Base-by-base conservation (phyloP, 1,140 invertebrate species). In the Triops longicaudatus region DNA sequence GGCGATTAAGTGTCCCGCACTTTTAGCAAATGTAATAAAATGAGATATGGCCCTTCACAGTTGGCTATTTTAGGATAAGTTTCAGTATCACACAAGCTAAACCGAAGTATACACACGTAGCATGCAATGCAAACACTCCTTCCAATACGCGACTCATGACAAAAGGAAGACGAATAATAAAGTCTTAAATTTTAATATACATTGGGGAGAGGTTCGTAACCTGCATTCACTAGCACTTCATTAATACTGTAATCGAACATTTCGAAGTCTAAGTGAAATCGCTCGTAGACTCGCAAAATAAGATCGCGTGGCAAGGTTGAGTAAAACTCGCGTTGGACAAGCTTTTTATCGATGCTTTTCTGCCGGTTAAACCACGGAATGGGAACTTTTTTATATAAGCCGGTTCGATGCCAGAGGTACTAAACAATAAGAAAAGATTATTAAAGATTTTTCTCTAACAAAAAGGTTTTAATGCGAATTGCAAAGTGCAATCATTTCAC, bases 221-320 rank as follows among this genome's bases (percentile, higher is more conserved):
- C 78, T 26, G 74, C 78, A 42, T 78, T 73, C 7, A 73, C 10
- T 6, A 81, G 73, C 22, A 81, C 78, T 50, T 81, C 81, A 12
- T 81, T 75, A 17, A 82, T 78, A 43, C 78, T 81, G 75, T 82
- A 82, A 4, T 80, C 81, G 73, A 82, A 82, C 22, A 82, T 43
- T 41, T 82, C 81, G 71, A 82, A 82, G 79, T 82, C 81, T 14
- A 82, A 72, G 50, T 76, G 78, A 74, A 82, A 82, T 31, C 78
- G 77, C 44, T 79, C 9, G 75, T 82, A 82, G 22, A 82, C 27
- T 28, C 77, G 77, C 43, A 79, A 76, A 26, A 82, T 78, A 12
- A 79, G 71, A 12, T 81, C 76, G 44, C 79, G 28, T n/a, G 79
- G 77, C n/a, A 82, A 74, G 17, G 75, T 76, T 12, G 75, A 31